A percentile compares a stretch with the other conserved stretches of the same genome.
Evolutionary conservation across 2,888 invertebrate species (phyloP).

Genomic region (Amphipoea lucens): DNA sequence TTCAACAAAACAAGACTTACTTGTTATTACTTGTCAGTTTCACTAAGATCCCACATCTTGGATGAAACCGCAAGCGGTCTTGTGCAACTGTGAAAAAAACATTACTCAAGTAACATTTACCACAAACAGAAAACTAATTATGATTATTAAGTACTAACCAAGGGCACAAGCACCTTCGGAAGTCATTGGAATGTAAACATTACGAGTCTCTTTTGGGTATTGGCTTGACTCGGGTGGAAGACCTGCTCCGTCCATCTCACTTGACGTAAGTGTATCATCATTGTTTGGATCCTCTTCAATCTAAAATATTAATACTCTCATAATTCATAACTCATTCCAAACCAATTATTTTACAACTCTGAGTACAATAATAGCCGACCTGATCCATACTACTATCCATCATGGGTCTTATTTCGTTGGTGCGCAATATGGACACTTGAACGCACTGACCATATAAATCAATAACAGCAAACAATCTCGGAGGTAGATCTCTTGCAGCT

Average conservation of each 20-base stretch:
- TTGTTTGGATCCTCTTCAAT: conserved; percentile 81
- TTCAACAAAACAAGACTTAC: conserved; percentile 76
- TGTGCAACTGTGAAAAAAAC: conserved; percentile 76
- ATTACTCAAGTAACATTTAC: not conserved
- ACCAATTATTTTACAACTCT: not conserved
- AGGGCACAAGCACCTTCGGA: conserved; percentile 77
- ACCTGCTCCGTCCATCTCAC: conserved; percentile 73
- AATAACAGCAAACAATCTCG: conserved; percentile 96
- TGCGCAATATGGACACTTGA: conserved; percentile 92
- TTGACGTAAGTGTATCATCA: conserved; percentile 79
- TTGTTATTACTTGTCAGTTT: conserved; percentile 94
- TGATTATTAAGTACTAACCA: conserved; percentile 66
- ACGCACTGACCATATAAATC: conserved; percentile 98
- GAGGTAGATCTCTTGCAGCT: conserved; percentile 94
- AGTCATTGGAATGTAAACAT: conserved; percentile 76
- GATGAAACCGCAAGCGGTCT: conserved; percentile 95
- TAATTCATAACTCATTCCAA: conserved; percentile 3
- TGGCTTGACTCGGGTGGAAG: conserved; percentile 65
- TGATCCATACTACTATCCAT: conserved; percentile 79
- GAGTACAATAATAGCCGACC: conserved; percentile 67
- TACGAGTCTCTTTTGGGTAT: conserved; percentile 69
- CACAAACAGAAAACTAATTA: not conserved
- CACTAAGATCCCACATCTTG: conserved; percentile 96
- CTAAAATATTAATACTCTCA: conserved; percentile 60
- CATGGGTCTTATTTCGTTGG: conserved; percentile 75